phyloP scores from a whole-genome alignment of 2,797 vertebrate species.

The Silurus lanzhouensis region DNA sequence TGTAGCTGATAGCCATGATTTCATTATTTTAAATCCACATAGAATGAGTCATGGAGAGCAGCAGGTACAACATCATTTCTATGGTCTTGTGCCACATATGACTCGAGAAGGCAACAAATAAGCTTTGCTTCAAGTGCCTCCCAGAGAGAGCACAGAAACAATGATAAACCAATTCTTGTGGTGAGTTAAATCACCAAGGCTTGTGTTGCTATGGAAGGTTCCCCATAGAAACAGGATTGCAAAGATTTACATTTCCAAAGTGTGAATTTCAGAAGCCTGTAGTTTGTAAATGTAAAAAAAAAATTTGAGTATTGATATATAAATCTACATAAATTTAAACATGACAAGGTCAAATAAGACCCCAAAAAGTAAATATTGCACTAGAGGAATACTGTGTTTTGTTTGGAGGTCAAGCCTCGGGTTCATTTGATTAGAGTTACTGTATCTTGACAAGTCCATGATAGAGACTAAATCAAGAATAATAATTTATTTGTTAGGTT shows the following conservation, averaged over 20 bases:
- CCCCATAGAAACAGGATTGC: conserved; percentile 22
- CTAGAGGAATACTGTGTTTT: neutral
- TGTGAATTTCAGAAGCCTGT: neutral
- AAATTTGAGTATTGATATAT: neutral
- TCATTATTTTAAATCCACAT: conserved; percentile 39
- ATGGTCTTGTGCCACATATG: conserved; percentile 42
- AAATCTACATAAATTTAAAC: too few relatives aligned
- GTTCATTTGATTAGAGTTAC: neutral
- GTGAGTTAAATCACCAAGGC: conserved; percentile 15
- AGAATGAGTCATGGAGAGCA: conserved; percentile 40
- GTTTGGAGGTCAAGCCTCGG: neutral
- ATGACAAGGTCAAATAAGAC: neutral
- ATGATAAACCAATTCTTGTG: conserved; percentile 27
- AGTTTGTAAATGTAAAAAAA: conserved; percentile 10
- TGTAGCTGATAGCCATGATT: conserved; percentile 17
- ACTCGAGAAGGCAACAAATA: conserved; percentile 45
- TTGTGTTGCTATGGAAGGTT: conserved; percentile 34
- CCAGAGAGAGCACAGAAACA: conserved; percentile 19
- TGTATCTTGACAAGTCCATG: neutral
- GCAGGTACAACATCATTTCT: conserved; percentile 42
- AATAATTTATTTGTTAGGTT: neutral
- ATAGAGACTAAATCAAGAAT: neutral
- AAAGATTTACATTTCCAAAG: neutral
- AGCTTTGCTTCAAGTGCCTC: conserved; percentile 26
- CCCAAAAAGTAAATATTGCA: too few relatives aligned